Evolutionary conservation across 2,113 vertebrate species (phyloP).

Genomic region (Gymnorhina tibicen): DNA sequence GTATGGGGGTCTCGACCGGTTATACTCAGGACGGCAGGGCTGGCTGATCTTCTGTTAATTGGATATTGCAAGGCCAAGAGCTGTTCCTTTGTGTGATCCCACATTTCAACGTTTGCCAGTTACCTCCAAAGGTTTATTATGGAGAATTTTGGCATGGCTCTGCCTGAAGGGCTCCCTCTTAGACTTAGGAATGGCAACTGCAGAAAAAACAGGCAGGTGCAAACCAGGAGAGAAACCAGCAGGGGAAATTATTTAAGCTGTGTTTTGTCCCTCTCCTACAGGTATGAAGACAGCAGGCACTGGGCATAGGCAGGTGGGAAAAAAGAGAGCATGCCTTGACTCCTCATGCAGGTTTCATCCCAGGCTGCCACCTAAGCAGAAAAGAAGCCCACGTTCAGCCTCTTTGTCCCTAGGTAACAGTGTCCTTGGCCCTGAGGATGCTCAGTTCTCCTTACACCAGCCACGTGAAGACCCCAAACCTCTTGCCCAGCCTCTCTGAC

Average conservation of each 20-base stretch:
- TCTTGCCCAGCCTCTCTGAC: background rate
- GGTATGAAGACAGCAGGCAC: fast-evolving
- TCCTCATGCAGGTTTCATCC: background rate
- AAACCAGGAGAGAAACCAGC: background rate
- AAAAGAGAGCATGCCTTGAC: background rate
- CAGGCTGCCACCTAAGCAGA: background rate
- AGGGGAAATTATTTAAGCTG: background rate
- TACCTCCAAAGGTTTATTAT: background rate
- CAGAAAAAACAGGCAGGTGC: background rate
- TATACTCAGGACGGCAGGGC: background rate
- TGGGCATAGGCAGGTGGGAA: background rate
- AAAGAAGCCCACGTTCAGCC: background rate
- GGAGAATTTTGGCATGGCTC: background rate
- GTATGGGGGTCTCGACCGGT: background rate
- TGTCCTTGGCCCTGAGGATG: background rate
- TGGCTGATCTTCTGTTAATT: background rate
- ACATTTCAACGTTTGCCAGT: background rate
- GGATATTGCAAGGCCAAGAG: background rate
- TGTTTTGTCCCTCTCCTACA: background rate
- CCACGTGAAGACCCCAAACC: background rate
- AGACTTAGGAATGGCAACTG: background rate
- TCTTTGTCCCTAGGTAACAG: background rate
- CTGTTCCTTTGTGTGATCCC: background rate
- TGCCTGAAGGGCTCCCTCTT: background rate
- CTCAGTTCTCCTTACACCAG: background rate